Evolutionary conservation across 23 tunicate genomes (phyloP), one percentile per base, ranked within the genome.

Genomic region (Trididemnum nubilum): DNA sequence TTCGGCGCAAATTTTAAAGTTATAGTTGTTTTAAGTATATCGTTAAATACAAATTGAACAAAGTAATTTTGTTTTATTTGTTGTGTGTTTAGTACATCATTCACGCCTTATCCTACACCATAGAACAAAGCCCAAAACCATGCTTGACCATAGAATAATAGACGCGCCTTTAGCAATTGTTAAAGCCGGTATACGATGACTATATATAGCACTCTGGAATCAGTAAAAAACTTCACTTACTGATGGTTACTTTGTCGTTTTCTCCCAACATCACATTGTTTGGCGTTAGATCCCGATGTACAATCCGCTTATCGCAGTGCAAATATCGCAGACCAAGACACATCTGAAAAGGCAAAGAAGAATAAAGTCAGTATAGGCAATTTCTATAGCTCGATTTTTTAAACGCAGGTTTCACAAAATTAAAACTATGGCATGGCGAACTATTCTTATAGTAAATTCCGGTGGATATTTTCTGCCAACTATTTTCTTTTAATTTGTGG

Each of bases 201-300:
- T 9, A 44, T 9, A 7, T 44, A 44, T 44, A 9, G 12, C 54
- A 44, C 15, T 44, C 9, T 44, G 9, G 9, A 44, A 44, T 44
- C 15, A 15, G 15, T 7, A 15, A 61, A 61, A 61, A 24, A n/a
- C 29, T 24, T 30, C 18, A 88, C 93, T 76, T 54, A 88, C 93
- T 93, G 36, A 93, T 93, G 2, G 98, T 93, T 7, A 93, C 98
- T 63, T 93, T 91, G 78, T 93, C 98, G 51, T 93, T 93, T 93
- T 93, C 98, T 34, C 93, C 89, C 0, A 93, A 65, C 98, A 93
- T 93, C 37, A 93, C 91, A 57, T 93, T 93, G 80, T 86, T 86
- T 19, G 98, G 90, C 2, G 92, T 93, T 26, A 93, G 73, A 67
- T 93, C 98, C 19, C 98, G 60, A 75, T 93, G 98, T 3, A 93